Percentiles rank a stretch among this genome's conserved stretches.
Evolutionary conservation across 2,888 invertebrate genomes (phyloP).

Genomic region (Esperia sulphurella): DNA sequence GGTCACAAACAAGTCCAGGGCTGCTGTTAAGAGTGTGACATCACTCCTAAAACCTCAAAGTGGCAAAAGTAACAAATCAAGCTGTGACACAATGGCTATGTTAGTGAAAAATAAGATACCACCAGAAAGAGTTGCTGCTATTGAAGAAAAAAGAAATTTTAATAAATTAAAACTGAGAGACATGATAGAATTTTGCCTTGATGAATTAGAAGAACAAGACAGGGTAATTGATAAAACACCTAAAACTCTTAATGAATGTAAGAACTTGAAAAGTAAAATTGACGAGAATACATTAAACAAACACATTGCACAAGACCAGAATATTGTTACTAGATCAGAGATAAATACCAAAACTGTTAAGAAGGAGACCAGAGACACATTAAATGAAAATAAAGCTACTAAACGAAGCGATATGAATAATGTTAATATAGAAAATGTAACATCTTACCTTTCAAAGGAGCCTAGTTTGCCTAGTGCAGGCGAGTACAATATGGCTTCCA

Average conservation of each 20-base stretch:
- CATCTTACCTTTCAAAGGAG: neutral
- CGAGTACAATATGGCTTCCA: constrained; percentile 26
- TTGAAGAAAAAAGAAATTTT: constrained; percentile 61
- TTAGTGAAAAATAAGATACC: constrained; percentile 31
- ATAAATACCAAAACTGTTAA: no score
- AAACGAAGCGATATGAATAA: neutral
- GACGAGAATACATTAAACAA: neutral
- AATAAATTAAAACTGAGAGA: constrained; percentile 62
- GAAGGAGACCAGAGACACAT: neutral
- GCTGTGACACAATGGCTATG: no score
- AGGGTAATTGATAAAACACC: constrained; percentile 10
- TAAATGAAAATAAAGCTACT: neutral
- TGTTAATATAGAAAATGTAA: neutral
- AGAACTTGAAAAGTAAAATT: neutral
- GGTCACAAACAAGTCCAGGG: no score
- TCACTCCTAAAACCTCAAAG: no score
- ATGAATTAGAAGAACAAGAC: constrained; percentile 36
- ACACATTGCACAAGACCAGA: neutral
- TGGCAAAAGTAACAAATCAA: no score
- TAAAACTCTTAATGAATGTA: constrained; percentile 4
- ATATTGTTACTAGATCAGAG: no score
- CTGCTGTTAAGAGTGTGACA: no score
- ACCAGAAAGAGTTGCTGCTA: constrained; percentile 56
- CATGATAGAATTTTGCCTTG: constrained; percentile 53
- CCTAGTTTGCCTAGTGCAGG: neutral